A percentile compares a stretch with the other conserved stretches of the same genome.
Evolutionary conservation across 2,797 vertebrate species (phyloP).

Genomic region (Lophotriccus pileatus): DNA sequence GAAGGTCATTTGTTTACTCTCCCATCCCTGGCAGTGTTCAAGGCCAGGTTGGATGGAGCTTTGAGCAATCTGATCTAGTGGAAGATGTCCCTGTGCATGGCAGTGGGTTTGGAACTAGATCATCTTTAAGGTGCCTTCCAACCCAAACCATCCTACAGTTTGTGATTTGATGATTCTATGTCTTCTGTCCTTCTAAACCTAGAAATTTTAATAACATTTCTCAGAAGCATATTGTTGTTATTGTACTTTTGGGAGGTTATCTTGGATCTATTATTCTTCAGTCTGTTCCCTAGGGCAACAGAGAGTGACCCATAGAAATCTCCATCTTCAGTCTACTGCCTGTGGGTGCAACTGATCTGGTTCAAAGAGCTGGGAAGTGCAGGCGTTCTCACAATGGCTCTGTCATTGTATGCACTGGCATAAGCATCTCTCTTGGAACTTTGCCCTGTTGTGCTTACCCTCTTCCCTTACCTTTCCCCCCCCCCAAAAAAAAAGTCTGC

Average conservation of each 20-base stretch:
- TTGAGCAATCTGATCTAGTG: not conserved
- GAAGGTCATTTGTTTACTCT: not conserved
- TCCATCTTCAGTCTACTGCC: not conserved
- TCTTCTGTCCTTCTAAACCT: not conserved
- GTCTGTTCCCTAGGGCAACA: not conserved
- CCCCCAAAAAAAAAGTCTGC: not conserved
- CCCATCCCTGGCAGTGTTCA: not conserved
- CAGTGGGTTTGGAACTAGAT: not conserved
- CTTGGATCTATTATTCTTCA: not conserved
- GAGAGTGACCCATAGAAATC: not conserved
- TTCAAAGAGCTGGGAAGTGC: not conserved
- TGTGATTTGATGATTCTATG: no score
- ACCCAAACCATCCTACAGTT: not conserved
- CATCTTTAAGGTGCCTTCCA: not conserved
- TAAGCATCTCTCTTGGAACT: not conserved
- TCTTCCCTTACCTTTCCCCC: not conserved
- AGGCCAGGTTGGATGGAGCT: not conserved
- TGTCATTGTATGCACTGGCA: constrained; percentile 5
- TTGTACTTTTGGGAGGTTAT: not conserved
- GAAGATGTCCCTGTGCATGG: not conserved
- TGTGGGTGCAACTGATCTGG: not conserved
- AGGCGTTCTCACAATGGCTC: not conserved
- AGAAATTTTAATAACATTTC: not conserved
- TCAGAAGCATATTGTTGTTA: not conserved
- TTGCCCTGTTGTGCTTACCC: not conserved